Evolutionary conservation across 2,888 invertebrate genomes (phyloP).

Genomic region (Amblyjoppa proteus): DNA sequence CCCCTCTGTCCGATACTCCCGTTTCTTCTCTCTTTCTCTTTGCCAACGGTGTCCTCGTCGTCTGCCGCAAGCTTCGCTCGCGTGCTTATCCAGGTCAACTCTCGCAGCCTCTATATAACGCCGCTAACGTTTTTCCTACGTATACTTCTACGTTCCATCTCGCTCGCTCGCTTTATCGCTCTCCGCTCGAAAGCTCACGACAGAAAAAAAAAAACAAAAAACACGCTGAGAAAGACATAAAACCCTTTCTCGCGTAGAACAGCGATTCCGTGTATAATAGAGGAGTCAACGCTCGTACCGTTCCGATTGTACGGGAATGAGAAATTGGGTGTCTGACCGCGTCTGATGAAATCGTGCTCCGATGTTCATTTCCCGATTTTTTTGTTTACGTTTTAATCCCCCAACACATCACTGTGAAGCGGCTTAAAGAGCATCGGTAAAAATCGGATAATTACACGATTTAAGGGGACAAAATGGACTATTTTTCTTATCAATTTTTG

Average conservation of each 20-base stretch:
- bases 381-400: not conserved
- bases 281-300: constrained; percentile 33
- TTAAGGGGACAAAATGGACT: too few relatives aligned
- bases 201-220: not conserved
- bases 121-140: constrained; percentile 23
- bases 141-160: constrained; percentile 10
- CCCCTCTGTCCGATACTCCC: constrained; percentile 9
- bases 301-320: constrained; percentile 15
- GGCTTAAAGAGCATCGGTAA: too few relatives aligned
- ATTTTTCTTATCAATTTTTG: too few relatives aligned
- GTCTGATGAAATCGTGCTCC: constrained; percentile 19
- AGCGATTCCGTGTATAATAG: not conserved
- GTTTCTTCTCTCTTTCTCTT: constrained; percentile 22
- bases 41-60: constrained; percentile 38
- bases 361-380: not conserved
- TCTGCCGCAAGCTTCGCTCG: constrained; percentile 55
- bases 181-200: constrained; percentile 34
- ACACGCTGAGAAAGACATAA: not conserved
- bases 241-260: constrained; percentile 10
- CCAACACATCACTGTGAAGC: not conserved
- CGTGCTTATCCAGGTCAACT: constrained; percentile 62
- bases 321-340: constrained; percentile 30
- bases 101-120: constrained; percentile 14
- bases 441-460: too few relatives aligned
- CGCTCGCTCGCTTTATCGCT: constrained; percentile 27